Conservation (phyloP, 37 sponge, comb jelly and placozoan genomes). For the Axinella damicornis region DNA sequence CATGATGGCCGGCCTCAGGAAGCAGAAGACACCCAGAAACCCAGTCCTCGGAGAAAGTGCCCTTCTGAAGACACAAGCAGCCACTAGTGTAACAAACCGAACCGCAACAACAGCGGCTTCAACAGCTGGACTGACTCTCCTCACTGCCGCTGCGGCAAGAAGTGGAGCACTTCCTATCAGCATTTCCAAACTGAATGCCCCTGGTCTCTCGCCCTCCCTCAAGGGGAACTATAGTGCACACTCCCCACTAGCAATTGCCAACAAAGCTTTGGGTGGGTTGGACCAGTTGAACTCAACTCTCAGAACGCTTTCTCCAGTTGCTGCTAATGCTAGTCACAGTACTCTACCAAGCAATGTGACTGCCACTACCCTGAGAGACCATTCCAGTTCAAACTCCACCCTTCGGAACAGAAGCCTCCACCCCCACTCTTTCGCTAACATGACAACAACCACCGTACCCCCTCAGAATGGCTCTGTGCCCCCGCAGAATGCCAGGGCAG, state of each 20-base stretch:
- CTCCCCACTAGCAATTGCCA: conserved; percentile 20
- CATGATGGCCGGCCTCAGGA: conserved; percentile 45
- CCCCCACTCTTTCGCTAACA: too few relatives aligned
- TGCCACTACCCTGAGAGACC: too few relatives aligned
- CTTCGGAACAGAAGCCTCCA: too few relatives aligned
- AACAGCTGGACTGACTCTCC: not conserved
- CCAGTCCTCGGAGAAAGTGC: not conserved
- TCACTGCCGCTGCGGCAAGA: too few relatives aligned
- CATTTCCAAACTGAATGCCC: too few relatives aligned
- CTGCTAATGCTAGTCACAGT: not conserved
- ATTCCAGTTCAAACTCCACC: too few relatives aligned
- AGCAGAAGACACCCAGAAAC: not conserved
- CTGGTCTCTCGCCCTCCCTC: not conserved
- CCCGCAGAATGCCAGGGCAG: too few relatives aligned
- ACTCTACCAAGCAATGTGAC: too few relatives aligned
- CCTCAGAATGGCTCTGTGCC: too few relatives aligned
- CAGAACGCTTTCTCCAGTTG: not conserved
- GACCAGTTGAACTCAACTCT: not conserved
- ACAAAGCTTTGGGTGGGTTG: not conserved
- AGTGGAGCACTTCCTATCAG: too few relatives aligned
- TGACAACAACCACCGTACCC: too few relatives aligned
- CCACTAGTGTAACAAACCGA: not conserved
- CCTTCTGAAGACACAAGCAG: not conserved
- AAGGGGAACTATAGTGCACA: too few relatives aligned
- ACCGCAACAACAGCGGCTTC: not conserved